These are phyloP conservation scores for Zophobas morio DNA, from an alignment of 1,140 invertebrate genomes.

Conservation along the genomic window DNA sequence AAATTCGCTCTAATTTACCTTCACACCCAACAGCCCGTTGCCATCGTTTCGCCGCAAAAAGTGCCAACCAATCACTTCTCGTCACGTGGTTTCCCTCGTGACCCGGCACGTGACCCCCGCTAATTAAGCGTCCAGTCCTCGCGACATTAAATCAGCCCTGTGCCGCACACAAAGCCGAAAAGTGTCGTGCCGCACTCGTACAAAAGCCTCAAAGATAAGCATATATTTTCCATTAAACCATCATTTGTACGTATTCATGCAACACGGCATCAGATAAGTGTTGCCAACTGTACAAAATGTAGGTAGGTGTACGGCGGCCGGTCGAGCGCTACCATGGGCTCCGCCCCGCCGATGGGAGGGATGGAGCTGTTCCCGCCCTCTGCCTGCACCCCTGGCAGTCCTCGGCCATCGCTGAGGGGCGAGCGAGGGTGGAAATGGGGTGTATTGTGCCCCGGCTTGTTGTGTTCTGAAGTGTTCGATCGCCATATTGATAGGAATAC, in stretches of 20 bases:
- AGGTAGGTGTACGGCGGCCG: not conserved
- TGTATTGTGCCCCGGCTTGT: constrained; percentile 48
- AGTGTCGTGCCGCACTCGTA: constrained; percentile 17
- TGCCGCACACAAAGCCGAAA: constrained; percentile 12
- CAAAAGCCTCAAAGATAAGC: constrained; percentile 38
- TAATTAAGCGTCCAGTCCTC: not conserved
- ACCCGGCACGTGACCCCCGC: constrained; percentile 8
- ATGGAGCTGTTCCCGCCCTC: constrained; percentile 37
- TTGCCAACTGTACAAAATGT: constrained; percentile 42
- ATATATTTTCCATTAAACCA: constrained; percentile 41
- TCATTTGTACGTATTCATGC: constrained; percentile 46
- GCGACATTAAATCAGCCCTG: constrained; percentile 21
- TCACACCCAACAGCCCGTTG: no score
- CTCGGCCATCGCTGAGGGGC: constrained; percentile 51
- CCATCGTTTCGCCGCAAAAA: no score
- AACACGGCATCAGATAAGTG: constrained; percentile 42
- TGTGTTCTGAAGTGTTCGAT: constrained; percentile 53
- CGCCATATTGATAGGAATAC: constrained; percentile 54
- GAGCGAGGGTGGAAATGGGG: constrained; percentile 50
- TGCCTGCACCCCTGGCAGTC: constrained; percentile 41
- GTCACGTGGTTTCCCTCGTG: constrained; percentile 22
- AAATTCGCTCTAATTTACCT: no score
- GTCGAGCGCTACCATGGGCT: constrained; percentile 5
- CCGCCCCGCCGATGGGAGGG: constrained; percentile 39
- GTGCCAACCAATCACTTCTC: not conserved